These are phyloP conservation scores for Schizotus pectinicornis DNA, from an alignment of 2,888 invertebrate genomes.

Conservation along the genomic window DNA sequence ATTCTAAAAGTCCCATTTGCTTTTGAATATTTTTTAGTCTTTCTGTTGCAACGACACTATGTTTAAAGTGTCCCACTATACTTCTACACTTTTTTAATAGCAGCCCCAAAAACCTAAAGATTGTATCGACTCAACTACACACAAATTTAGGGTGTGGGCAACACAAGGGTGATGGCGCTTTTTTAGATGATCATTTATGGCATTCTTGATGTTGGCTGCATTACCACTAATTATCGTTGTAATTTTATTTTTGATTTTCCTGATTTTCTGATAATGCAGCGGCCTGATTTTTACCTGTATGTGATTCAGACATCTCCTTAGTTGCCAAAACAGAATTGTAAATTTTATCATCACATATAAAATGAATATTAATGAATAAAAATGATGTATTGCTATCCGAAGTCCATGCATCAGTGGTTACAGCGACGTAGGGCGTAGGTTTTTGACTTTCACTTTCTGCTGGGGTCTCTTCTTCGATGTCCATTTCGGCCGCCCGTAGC, in stretches of 20 bases:
- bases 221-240: slow-evolving; percentile 40
- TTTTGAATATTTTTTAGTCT: slow-evolving; percentile 36
- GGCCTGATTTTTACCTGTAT: slow-evolving; percentile 32
- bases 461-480: no score
- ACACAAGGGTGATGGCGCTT: slow-evolving; percentile 42
- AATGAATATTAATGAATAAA: slow-evolving; percentile 38
- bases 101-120: neutral
- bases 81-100: slow-evolving; percentile 35
- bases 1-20: slow-evolving; percentile 32
- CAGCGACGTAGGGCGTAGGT: no score
- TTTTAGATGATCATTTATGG: slow-evolving; percentile 36
- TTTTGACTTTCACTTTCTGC: no score
- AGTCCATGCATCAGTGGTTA: slow-evolving; percentile 41
- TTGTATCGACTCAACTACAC: slow-evolving; percentile 19
- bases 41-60: slow-evolving; percentile 35
- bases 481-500: no score
- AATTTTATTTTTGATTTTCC: slow-evolving; percentile 39
- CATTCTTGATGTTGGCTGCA: slow-evolving; percentile 40
- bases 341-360: slow-evolving; percentile 33
- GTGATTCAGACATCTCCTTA: slow-evolving; percentile 30
- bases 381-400: slow-evolving; percentile 38
- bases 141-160: slow-evolving; percentile 38
- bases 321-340: slow-evolving; percentile 30
- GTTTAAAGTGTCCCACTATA: slow-evolving; percentile 39
- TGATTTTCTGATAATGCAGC: slow-evolving; percentile 27